phyloP scores from a whole-genome alignment of 2,113 vertebrate genomes.

The Perognathus longimembris region DNA sequence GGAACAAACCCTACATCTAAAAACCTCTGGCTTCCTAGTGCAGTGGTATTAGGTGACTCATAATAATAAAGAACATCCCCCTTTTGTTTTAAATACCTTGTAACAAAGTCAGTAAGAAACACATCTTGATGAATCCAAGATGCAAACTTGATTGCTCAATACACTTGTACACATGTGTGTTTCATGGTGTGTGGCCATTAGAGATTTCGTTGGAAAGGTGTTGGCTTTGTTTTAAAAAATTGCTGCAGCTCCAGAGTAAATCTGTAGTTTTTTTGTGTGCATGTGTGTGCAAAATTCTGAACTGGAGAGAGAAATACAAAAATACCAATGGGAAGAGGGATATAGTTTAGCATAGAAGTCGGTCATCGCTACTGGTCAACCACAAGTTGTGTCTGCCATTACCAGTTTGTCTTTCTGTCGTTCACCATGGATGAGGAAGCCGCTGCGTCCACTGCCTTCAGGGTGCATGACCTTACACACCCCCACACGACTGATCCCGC shows the following conservation, averaged over 20 bases:
- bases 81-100: slow-evolving; percentile 4
- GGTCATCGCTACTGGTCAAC: not conserved
- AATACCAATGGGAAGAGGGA: slow-evolving; percentile 60
- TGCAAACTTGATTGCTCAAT: not conserved
- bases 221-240: not conserved
- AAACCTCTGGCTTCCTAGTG: slow-evolving; percentile 77
- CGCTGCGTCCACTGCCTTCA: slow-evolving; percentile 92
- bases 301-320: not conserved
- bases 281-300: not conserved
- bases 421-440: slow-evolving; percentile 98
- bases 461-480: slow-evolving; percentile 96
- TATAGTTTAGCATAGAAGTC: not conserved
- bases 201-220: not conserved
- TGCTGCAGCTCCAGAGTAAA: no score
- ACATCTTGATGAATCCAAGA: slow-evolving; percentile 46
- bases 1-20: slow-evolving; percentile 78
- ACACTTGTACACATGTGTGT: not conserved
- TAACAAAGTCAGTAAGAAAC: not conserved
- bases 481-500: slow-evolving; percentile 97
- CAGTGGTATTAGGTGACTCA: slow-evolving; percentile 68
- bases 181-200: not conserved
- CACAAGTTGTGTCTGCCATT: slow-evolving; percentile 70
- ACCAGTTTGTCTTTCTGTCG: slow-evolving; percentile 99
- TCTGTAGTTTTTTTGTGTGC: no score
- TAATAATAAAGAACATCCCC: not conserved